A percentile compares a stretch with the other conserved stretches of the same genome.
Conservation (phyloP, 2,113 vertebrate genomes). For the Maccullochella peelii region DNA sequence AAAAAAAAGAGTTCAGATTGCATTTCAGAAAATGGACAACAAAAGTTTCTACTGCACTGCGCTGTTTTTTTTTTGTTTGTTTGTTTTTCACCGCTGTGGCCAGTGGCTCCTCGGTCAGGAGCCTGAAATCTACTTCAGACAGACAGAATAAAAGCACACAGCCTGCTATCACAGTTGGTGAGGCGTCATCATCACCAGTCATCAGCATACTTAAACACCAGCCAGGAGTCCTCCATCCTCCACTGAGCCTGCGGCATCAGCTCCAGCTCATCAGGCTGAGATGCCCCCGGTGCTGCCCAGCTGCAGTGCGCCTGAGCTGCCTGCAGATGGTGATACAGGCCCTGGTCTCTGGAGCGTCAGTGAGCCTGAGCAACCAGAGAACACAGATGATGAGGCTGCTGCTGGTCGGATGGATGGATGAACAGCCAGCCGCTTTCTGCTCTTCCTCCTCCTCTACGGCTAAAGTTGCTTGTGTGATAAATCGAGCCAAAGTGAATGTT, state of each 20-base stretch:
- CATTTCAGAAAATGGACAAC: conserved; percentile 79
- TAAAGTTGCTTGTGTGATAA: conserved; percentile 26
- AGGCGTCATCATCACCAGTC: conserved; percentile 50
- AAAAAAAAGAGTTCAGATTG: conserved; percentile 75
- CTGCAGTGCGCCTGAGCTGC: conserved; percentile 39
- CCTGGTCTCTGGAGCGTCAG: background rate
- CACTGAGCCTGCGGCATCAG: conserved; percentile 5
- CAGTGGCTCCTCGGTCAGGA: conserved; percentile 83
- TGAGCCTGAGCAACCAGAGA: background rate
- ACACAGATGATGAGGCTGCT: background rate
- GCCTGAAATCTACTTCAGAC: conserved; percentile 69
- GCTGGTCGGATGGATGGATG: background rate
- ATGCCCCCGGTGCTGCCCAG: background rate
- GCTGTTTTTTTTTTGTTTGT: conserved; percentile 38
- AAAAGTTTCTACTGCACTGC: conserved; percentile 61
- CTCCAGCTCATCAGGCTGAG: conserved; percentile 5
- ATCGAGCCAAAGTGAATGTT: conserved; percentile 54
- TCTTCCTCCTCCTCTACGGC: conserved; percentile 13
- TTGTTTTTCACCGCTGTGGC: conserved; percentile 83
- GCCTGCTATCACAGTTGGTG: conserved; percentile 44
- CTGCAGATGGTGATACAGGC: conserved; percentile 62
- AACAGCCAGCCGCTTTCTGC: conserved; percentile 7
- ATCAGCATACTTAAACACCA: conserved; percentile 34
- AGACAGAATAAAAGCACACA: conserved; percentile 68
- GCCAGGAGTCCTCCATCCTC: conserved; percentile 33